Evolutionary conservation across 2,888 invertebrate species (phyloP), one percentile per base, ranked within the genome.

Genomic region (Xanthostigma xanthostigma): DNA sequence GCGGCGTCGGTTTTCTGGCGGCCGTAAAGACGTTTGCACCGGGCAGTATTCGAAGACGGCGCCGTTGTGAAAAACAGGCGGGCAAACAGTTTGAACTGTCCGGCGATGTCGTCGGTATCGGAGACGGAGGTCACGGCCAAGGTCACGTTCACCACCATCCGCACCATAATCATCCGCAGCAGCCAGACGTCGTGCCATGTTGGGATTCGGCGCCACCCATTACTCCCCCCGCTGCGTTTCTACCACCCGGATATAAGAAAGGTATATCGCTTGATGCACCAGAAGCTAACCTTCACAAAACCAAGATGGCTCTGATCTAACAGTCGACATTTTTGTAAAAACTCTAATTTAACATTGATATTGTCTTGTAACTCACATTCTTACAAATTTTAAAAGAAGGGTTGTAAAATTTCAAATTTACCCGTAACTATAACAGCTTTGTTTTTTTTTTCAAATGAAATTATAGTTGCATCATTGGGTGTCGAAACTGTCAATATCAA

Each of bases 171-270:
- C 27, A 27, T 27, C 27, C 27, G 27, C n/a, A 17, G 53, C 71
- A 69, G 51, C 72, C 74, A 44, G 74, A 75, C 57, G 72, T 73
- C 45, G 73, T 75, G 48, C 73, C 75, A 36, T 67, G 65, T 54
- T 76, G 75, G 74, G 75, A 76, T 56, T 63, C 68, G 8, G 76
- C 73, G 53, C 72, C 76, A 34, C 79, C 80, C 34, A 80, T 80
- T 54, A 80, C 80, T 35, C 80, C 80, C 33, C 81, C 81, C 12
- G 79, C 80, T 9, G 79, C 78, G 49, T 81, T 81, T 59, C 66
- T 78, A 46, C 75, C 78, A 4, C 74, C 75, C 27, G 78, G 76
- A 40, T 78, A 77, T 58, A 74, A 72, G 56, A 57, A 57, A 48
- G 48, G 48, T 48, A 36, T 27, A 27, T 27, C 27, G 3, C 66